Evolutionary conservation across 2,113 vertebrate species (phyloP).

Genomic region (Xenopus laevis): DNA sequence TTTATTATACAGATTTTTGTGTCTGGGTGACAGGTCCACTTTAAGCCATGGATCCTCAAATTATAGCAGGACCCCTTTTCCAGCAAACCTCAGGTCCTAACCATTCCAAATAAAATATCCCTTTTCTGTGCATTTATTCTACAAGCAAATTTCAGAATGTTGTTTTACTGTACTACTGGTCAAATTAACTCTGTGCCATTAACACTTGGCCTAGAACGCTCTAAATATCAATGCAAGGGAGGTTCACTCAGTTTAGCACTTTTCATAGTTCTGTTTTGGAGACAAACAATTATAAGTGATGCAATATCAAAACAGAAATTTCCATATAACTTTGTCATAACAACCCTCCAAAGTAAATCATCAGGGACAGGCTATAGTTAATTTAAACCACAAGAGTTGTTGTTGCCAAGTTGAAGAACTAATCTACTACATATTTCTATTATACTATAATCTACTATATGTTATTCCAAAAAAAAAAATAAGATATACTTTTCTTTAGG

Average conservation of each 20-base stretch:
- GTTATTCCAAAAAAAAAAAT: neutral
- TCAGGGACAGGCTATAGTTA: slow-evolving; percentile 34
- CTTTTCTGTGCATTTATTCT: too few species aligned
- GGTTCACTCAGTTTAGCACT: neutral
- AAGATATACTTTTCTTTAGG: neutral
- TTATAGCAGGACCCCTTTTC: too few species aligned
- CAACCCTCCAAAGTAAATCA: slow-evolving; percentile 39
- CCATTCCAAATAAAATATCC: too few species aligned
- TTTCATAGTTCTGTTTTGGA: slow-evolving; percentile 6
- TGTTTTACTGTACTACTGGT: too few species aligned
- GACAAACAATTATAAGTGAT: slow-evolving; percentile 33
- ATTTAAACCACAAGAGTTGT: slow-evolving; percentile 13
- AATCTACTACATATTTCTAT: neutral
- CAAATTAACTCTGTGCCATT: neutral
- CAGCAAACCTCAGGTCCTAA: too few species aligned
- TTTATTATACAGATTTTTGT: too few species aligned
- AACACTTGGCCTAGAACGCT: neutral
- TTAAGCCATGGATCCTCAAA: too few species aligned
- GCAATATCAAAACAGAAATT: slow-evolving; percentile 30
- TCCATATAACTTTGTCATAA: slow-evolving; percentile 25
- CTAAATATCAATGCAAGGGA: neutral
- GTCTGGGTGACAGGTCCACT: too few species aligned
- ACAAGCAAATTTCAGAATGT: too few species aligned
- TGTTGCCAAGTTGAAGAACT: neutral
- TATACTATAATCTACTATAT: too few species aligned